A percentile compares a stretch with the other conserved stretches of the same genome.
Evolutionary conservation across 2,797 vertebrate genomes (phyloP).

Genomic region (Neosilurus hyrtlii): DNA sequence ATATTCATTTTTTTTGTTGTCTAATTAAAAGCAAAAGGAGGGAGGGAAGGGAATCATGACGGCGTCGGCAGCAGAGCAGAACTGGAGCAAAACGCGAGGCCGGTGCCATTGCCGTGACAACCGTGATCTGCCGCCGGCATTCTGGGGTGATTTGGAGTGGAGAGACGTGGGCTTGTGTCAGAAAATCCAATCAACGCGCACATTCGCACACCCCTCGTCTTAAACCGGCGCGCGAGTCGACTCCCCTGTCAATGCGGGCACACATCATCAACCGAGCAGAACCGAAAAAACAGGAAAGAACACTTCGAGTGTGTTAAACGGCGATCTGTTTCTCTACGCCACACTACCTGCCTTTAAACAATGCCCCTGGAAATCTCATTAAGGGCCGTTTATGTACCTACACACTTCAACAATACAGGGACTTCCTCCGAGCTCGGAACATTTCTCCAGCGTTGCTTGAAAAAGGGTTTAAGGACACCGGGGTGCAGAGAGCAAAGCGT

Average conservation of each 20-base stretch:
- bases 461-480: not conserved
- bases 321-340: constrained; percentile 19
- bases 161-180: constrained; percentile 63
- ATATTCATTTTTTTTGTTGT: constrained; percentile 95
- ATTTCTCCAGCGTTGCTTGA: not conserved
- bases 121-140: constrained; percentile 67
- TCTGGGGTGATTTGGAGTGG: constrained; percentile 67
- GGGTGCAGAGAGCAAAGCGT: constrained; percentile 27
- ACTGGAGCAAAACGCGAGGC: constrained; percentile 71
- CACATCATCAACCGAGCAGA: constrained; percentile 44
- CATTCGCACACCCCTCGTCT: constrained; percentile 3
- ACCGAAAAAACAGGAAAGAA: constrained; percentile 55
- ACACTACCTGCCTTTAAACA: constrained; percentile 44
- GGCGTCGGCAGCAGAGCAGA: constrained; percentile 73
- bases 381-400: constrained; percentile 27
- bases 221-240: constrained; percentile 2
- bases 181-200: constrained; percentile 46
- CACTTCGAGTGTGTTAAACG: constrained; percentile 36
- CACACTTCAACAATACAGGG: constrained; percentile 36
- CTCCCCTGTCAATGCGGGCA: not conserved
- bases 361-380: constrained; percentile 44
- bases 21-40: constrained; percentile 82
- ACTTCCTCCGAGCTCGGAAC: constrained; percentile 39
- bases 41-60: constrained; percentile 66
- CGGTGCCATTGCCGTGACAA: constrained; percentile 72